phyloP scores from a whole-genome alignment of 2,888 invertebrate species.

The Agonum fuliginosum region DNA sequence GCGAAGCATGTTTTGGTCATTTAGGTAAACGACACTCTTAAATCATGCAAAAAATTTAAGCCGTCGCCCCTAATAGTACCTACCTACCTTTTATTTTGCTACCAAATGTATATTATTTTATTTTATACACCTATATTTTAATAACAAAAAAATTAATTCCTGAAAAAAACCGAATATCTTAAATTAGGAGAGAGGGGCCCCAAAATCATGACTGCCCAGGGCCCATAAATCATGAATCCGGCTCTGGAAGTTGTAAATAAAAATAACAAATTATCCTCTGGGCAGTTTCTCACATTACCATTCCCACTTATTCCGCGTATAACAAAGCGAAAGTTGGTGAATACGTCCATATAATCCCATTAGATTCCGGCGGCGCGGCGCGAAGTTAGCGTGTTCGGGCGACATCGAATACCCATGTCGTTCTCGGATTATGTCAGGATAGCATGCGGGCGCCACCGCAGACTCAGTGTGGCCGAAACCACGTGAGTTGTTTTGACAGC shows the following conservation, averaged over 20 bases:
- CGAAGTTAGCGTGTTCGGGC: constrained; percentile 25
- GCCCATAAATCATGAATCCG: neutral
- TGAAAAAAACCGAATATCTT: too few relatives aligned
- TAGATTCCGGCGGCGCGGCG: constrained; percentile 34
- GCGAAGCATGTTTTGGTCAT: too few relatives aligned
- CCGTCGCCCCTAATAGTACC: too few relatives aligned
- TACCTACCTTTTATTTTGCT: too few relatives aligned
- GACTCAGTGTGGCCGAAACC: constrained; percentile 39
- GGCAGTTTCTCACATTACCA: too few relatives aligned
- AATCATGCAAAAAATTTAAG: too few relatives aligned
- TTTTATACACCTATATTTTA: too few relatives aligned
- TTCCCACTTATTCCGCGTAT: too few relatives aligned
- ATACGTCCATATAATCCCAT: constrained; percentile 31
- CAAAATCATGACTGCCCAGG: neutral
- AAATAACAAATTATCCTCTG: neutral
- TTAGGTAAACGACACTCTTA: too few relatives aligned
- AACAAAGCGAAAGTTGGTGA: constrained; percentile 25
- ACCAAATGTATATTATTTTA: too few relatives aligned
- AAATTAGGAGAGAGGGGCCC: too few relatives aligned
- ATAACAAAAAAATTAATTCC: too few relatives aligned
- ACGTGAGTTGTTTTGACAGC: constrained; percentile 47
- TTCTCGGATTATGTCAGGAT: constrained; percentile 41
- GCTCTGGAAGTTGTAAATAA: neutral
- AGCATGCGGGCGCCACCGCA: constrained; percentile 34
- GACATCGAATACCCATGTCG: constrained; percentile 48